Percentiles rank a stretch among this genome's conserved stretches.
Evolutionary conservation across 64 coral and sea anemone species (phyloP).

Genomic region (Porites australiensis): DNA sequence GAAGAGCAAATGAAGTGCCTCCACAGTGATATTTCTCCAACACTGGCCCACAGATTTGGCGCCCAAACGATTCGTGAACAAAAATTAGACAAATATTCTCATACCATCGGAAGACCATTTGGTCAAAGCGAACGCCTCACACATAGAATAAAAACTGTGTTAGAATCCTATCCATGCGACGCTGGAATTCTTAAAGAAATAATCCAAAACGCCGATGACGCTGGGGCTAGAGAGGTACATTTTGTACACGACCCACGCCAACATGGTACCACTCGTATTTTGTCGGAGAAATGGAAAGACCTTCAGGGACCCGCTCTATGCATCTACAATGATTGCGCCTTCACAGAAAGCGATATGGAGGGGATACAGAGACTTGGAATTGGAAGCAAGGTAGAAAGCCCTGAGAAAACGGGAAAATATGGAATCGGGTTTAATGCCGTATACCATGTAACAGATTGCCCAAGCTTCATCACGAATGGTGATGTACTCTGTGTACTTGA

Average conservation of each 20-base stretch:
- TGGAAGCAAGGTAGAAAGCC: slow-evolving; percentile 60
- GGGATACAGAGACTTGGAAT: slow-evolving; percentile 86
- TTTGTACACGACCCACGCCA: slow-evolving; percentile 89
- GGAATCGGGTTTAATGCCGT: slow-evolving; percentile 94
- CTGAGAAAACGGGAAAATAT: slow-evolving; percentile 84
- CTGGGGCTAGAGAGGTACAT: slow-evolving; percentile 88
- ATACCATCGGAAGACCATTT: slow-evolving; percentile 86
- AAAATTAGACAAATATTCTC: slow-evolving; percentile 83
- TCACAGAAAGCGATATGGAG: slow-evolving; percentile 77
- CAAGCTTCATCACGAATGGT: slow-evolving; percentile 89
- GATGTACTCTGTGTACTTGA: slow-evolving; percentile 87
- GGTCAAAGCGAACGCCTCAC: slow-evolving; percentile 90
- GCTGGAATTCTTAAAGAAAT: slow-evolving; percentile 93
- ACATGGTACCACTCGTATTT: slow-evolving; percentile 73
- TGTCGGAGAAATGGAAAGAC: slow-evolving; percentile 84
- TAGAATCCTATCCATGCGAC: slow-evolving; percentile 87
- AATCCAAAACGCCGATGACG: slow-evolving; percentile 91
- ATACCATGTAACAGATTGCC: slow-evolving; percentile 95
- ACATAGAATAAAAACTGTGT: slow-evolving; percentile 69
- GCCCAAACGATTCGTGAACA: slow-evolving; percentile 70
- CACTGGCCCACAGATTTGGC: slow-evolving; percentile 86
- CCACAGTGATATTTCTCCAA: slow-evolving; percentile 76
- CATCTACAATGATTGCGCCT: slow-evolving; percentile 88
- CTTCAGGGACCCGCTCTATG: slow-evolving; percentile 95
- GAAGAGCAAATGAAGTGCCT: slow-evolving; percentile 43